Evolutionary conservation across 2,888 invertebrate genomes (phyloP).

Genomic region (Drosophila formosana): DNA sequence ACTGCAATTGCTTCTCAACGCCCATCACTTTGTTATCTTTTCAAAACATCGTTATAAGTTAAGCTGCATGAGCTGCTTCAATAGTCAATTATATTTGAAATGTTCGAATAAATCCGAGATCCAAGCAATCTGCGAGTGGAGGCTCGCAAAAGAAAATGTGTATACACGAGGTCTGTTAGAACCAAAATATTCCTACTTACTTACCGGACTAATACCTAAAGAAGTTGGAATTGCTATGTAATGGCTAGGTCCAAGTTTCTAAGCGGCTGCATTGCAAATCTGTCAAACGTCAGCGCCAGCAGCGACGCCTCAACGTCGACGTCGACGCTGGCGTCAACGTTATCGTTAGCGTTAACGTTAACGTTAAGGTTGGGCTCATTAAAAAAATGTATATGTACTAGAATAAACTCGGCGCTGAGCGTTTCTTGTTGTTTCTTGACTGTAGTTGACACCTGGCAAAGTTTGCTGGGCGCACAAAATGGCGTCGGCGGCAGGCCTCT

Average conservation of each 20-base stretch:
- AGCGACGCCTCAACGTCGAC: constrained; percentile 36
- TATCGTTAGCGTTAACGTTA: no score
- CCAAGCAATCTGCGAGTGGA: no score
- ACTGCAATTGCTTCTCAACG: no score
- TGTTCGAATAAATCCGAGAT: no score
- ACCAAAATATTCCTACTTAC: background rate
- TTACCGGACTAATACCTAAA: constrained; percentile 50
- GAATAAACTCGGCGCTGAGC: constrained; percentile 22
- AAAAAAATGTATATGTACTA: constrained; percentile 40
- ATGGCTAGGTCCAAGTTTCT: constrained; percentile 29
- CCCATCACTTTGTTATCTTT: no score
- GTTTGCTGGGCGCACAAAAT: constrained; percentile 64
- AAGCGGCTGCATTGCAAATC: constrained; percentile 73
- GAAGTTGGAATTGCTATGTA: constrained; percentile 52
- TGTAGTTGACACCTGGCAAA: constrained; percentile 75
- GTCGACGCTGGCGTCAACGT: no score
- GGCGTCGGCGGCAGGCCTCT: constrained; percentile 65
- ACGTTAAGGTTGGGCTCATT: constrained; percentile 63
- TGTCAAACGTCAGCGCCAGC: constrained; percentile 76
- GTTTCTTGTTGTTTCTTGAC: constrained; percentile 19
- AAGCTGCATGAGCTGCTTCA: no score
- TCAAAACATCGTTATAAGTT: no score
- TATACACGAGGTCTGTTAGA: no score
- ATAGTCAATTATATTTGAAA: no score
- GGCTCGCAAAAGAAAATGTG: no score